Percentiles rank a stretch among this genome's conserved stretches.
These are phyloP conservation scores for Philypnodon macrostomus DNA, from an alignment of 2,797 vertebrate species.

Conservation along the genomic window DNA sequence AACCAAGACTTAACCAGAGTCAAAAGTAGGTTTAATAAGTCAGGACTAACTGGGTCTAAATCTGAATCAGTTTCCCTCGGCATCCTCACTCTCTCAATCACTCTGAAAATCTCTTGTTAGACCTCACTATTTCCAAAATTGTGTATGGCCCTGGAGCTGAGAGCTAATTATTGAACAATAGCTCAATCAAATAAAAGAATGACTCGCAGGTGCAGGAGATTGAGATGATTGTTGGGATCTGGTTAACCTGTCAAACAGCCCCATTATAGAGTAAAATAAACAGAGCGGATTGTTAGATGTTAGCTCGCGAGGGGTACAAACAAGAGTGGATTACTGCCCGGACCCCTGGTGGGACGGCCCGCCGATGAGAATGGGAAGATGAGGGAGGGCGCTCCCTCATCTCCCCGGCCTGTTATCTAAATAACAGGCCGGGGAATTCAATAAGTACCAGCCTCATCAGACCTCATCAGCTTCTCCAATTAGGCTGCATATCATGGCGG, in stretches of 20 bases:
- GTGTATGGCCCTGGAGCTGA: no score
- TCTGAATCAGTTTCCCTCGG: no score
- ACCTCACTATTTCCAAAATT: no score
- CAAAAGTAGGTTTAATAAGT: no score
- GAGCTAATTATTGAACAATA: conserved; percentile 38
- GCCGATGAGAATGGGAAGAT: conserved; percentile 57
- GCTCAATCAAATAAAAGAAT: conserved; percentile 1
- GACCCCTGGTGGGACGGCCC: conserved; percentile 58
- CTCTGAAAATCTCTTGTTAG: no score
- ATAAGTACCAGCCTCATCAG: conserved; percentile 72
- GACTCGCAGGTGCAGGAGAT: no score
- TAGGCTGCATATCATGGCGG: conserved; percentile 60
- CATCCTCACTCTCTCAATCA: no score
- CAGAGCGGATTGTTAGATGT: conserved; percentile 53
- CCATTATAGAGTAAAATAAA: conserved; percentile 62
- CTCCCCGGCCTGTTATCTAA: conserved; percentile 66
- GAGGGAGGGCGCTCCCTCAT: conserved; percentile 54
- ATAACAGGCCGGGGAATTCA: conserved; percentile 72
- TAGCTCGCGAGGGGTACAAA: conserved; percentile 56
- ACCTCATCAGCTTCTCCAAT: conserved; percentile 71
- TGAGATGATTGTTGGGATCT: no score
- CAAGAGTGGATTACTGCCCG: conserved; percentile 60
- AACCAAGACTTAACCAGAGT: no score
- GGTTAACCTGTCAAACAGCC: no score
- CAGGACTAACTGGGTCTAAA: no score